Base-by-base conservation (phyloP, 2,113 vertebrate species). In the Mirounga angustirostris region DNA sequence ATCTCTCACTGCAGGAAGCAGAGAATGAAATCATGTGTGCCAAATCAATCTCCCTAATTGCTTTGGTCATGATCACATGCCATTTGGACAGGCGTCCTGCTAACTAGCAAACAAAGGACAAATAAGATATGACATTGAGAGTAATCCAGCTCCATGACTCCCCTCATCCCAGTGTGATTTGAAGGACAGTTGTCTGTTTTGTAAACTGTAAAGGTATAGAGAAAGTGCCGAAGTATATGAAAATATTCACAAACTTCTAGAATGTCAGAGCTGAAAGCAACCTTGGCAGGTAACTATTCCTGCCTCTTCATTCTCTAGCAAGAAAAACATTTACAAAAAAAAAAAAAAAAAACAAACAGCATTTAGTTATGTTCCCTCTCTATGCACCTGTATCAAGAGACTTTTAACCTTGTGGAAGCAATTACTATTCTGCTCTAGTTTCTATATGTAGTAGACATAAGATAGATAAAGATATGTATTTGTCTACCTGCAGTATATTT, bases 1-100 rank as follows among this genome's bases (percentile, higher is more conserved):
- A 33, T 73, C 73, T 82, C 71, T 85, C 65, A 4, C 85, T 52
- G 2, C 71, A n/a, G 73, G 67, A 86, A 80, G 73, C 63, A 15
- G 52, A 89, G 71, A 90, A 88, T 87, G 93, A 92, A 97, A 76
- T 67, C 15, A 30, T 58, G 82, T 26, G 28, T 85, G 95, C 95
- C 96, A 91, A 78, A 79, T 93, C 96, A 81, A 89, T 98, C 96
- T 97, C 69, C 88, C 36, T 93, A 91, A 97, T 97, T 95, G 85
- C 78, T 89, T 89, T 95, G 85, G 81, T 97, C 96, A 96, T 91
- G 24, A 40, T 84, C 89, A 69, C 93, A 73, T 88, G 94, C 84
- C 91, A 52, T 95, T 97, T 96, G 93, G 81, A 95, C 63, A 78
- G 52, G 54, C 84, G 50, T 84, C 84, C 71, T 97, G 56, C 76